phyloP scores from a whole-genome alignment of 1,140 invertebrate genomes.

The Bombus soroeensis region DNA sequence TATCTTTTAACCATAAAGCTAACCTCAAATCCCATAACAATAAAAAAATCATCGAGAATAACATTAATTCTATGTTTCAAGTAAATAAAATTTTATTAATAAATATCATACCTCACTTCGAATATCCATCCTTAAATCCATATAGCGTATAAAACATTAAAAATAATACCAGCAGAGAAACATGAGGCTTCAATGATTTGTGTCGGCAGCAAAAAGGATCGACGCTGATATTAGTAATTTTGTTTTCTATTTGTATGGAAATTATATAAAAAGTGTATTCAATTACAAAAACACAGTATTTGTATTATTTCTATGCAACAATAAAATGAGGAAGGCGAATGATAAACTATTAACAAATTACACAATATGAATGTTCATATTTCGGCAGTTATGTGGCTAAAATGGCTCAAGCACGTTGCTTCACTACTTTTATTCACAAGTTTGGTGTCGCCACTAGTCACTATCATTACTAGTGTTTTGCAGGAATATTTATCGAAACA shows the following conservation, averaged over 20 bases:
- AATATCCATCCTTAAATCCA: conserved; percentile 69
- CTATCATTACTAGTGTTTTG: neutral
- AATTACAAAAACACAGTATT: conserved; percentile 48
- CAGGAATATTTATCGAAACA: conserved; percentile 15
- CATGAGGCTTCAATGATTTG: conserved; percentile 66
- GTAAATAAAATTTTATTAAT: neutral
- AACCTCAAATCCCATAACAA: conserved; percentile 44
- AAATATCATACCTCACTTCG: conserved; percentile 65
- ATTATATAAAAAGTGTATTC: conserved; percentile 6
- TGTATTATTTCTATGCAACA: conserved; percentile 11
- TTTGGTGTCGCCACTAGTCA: conserved; percentile 26
- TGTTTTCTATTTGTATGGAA: conserved; percentile 11
- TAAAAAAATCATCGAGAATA: neutral
- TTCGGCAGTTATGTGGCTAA: conserved; percentile 56
- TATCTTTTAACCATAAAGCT: conserved; percentile 31
- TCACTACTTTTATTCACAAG: conserved; percentile 13
- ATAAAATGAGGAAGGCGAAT: conserved; percentile 26
- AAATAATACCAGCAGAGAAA: conserved; percentile 61
- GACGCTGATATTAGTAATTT: conserved; percentile 37
- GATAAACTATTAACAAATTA: conserved; percentile 49
- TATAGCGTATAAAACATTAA: conserved; percentile 70
- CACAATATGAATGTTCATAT: conserved; percentile 55
- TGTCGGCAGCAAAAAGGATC: conserved; percentile 28
- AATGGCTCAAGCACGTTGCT: conserved; percentile 55
- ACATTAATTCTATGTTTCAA: neutral